A percentile compares a stretch with the other conserved stretches of the same genome.
Evolutionary conservation across 2,113 vertebrate genomes (phyloP).

Genomic region (Zosterops japonicus): DNA sequence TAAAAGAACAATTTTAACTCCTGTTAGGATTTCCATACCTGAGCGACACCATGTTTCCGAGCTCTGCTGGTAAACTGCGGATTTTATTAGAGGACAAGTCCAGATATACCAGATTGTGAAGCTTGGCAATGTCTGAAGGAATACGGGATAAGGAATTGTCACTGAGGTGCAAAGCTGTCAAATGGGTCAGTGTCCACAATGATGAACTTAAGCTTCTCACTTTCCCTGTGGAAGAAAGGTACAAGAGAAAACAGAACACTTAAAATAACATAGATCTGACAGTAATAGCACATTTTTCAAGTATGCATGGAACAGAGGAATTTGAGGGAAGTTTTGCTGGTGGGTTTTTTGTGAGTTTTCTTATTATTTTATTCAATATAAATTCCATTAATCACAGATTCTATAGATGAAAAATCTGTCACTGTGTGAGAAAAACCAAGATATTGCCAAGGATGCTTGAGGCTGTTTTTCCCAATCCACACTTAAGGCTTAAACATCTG

Average conservation of each 20-base stretch:
- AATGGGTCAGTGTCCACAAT: constrained; percentile 95
- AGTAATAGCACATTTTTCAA: neutral
- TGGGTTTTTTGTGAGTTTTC: neutral
- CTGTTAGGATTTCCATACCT: constrained; percentile 74
- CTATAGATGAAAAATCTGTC: neutral
- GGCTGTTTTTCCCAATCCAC: neutral
- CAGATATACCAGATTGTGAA: constrained; percentile 98
- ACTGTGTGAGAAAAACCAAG: neutral
- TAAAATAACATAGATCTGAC: neutral
- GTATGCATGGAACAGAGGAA: fast-evolving
- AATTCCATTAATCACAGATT: neutral
- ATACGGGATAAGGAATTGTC: constrained; percentile 97
- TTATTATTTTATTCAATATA: neutral
- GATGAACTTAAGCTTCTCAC: constrained; percentile 94
- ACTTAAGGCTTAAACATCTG: neutral
- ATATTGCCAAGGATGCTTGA: neutral
- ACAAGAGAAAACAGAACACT: neutral
- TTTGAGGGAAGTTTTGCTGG: neutral
- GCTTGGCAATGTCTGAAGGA: constrained; percentile 99
- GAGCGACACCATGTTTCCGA: constrained; percentile 99
- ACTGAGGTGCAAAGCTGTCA: constrained; percentile 97
- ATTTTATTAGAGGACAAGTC: constrained; percentile 99
- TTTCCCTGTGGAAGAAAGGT: constrained; percentile 80
- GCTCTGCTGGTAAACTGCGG: constrained; percentile 97
- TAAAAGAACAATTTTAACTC: neutral